phyloP scores from a whole-genome alignment of 2,113 vertebrate genomes.

The Paralichthys olivaceus region DNA sequence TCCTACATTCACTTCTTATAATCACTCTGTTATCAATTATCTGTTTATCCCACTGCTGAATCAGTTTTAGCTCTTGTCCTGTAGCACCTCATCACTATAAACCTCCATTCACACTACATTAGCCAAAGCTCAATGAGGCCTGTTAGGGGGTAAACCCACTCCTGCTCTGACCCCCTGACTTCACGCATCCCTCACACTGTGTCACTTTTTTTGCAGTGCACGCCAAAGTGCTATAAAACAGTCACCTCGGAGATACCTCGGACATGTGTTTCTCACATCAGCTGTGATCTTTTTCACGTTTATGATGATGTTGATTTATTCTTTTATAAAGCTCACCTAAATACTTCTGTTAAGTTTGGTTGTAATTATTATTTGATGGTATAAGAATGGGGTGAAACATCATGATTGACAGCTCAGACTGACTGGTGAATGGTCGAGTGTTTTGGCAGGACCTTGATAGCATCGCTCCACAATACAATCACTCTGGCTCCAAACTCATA shows the following conservation, averaged over 20 bases:
- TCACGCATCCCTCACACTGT: conserved; percentile 52
- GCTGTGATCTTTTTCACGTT: conserved; percentile 18
- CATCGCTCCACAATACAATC: too few species aligned
- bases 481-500: too few species aligned
- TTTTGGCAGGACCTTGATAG: too few species aligned
- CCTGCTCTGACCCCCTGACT: conserved; percentile 55
- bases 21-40: conserved; percentile 46
- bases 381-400: too few species aligned
- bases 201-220: conserved; percentile 25
- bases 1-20: conserved; percentile 1
- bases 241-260: conserved; percentile 6
- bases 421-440: too few species aligned
- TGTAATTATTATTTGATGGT: too few species aligned
- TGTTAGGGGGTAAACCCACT: conserved; percentile 51
- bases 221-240: conserved; percentile 14
- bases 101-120: conserved; percentile 69
- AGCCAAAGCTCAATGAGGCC: conserved; percentile 46
- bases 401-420: too few species aligned
- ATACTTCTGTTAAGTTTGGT: too few species aligned
- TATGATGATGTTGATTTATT: neutral
- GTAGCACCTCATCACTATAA: conserved; percentile 71
- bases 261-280: conserved; percentile 45
- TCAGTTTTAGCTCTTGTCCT: conserved; percentile 53
- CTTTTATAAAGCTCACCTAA: too few species aligned
- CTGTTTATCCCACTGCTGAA: conserved; percentile 36